phyloP scores from a whole-genome alignment of 2,888 invertebrate species.

The Andrena bucephala region DNA sequence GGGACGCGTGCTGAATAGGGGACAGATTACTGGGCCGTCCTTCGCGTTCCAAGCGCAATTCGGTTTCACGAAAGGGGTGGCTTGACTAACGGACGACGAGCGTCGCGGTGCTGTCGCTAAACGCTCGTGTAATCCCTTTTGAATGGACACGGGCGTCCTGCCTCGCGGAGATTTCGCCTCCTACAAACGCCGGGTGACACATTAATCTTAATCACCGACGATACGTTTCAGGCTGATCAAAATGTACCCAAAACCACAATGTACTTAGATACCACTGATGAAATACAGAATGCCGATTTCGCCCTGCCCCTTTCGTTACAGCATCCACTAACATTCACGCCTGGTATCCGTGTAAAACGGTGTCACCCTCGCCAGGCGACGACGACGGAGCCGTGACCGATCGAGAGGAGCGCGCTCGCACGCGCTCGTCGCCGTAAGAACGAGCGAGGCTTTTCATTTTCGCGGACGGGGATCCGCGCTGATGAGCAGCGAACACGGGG shows the following conservation, averaged over 20 bases:
- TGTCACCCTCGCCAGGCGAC: too few relatives aligned
- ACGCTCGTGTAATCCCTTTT: constrained; percentile 56
- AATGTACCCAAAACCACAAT: too few relatives aligned
- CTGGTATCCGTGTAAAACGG: too few relatives aligned
- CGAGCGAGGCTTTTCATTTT: constrained; percentile 31
- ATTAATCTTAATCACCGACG: too few relatives aligned
- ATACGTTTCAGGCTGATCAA: too few relatives aligned
- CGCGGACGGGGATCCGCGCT: constrained; percentile 5
- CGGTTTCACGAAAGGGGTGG: constrained; percentile 50
- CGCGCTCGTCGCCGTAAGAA: constrained; percentile 19
- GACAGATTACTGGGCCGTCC: constrained; percentile 60
- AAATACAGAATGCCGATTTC: too few relatives aligned
- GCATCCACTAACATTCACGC: too few relatives aligned
- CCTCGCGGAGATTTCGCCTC: constrained; percentile 5
- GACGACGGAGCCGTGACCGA: not conserved
- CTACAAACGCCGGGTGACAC: too few relatives aligned
- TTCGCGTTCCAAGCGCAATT: constrained; percentile 45
- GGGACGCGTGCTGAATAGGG: constrained; percentile 58
- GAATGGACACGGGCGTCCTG: constrained; percentile 33
- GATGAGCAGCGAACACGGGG: constrained; percentile 9
- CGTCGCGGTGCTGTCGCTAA: constrained; percentile 50
- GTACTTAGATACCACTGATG: too few relatives aligned
- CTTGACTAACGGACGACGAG: constrained; percentile 49
- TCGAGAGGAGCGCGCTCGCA: constrained; percentile 16
- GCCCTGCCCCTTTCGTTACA: too few relatives aligned